These are phyloP conservation scores for Amia ocellicauda DNA, from an alignment of 2,113 vertebrate species.

Conservation along the genomic window DNA sequence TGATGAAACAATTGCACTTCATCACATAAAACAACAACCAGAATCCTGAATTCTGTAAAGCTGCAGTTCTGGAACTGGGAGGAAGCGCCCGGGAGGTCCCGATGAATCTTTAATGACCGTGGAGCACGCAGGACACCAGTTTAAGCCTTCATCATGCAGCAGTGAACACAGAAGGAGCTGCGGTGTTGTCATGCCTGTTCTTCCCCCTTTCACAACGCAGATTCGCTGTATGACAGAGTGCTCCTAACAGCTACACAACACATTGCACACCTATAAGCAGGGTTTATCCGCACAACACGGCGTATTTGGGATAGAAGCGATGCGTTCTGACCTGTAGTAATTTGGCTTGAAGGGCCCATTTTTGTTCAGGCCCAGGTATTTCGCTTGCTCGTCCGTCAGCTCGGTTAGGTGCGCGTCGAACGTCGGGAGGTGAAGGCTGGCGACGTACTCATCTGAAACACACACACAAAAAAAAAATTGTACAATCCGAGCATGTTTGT, in stretches of 20 bases:
- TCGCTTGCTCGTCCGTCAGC: conserved; percentile 92
- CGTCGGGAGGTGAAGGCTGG: conserved; percentile 92
- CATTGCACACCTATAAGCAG: no score
- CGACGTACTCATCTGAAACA: conserved; percentile 90
- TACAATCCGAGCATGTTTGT: no score
- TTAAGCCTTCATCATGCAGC: neutral
- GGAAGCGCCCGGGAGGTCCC: neutral
- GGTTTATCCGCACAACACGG: neutral
- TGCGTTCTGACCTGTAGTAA: conserved; percentile 83
- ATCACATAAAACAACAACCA: no score
- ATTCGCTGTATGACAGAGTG: no score
- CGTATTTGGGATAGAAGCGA: neutral
- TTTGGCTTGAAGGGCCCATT: conserved; percentile 98
- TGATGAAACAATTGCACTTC: no score
- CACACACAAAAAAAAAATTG: neutral
- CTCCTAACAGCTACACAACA: no score
- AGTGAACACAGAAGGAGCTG: no score
- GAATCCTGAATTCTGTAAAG: neutral
- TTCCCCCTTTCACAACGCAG: no score
- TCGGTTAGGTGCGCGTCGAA: conserved; percentile 98
- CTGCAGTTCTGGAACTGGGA: neutral
- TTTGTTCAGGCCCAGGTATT: conserved; percentile 97
- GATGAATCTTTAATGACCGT: neutral
- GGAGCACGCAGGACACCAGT: neutral
- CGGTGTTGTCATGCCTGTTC: no score